Conservation (phyloP, 2,113 vertebrate genomes). For the Polypterus senegalus region DNA sequence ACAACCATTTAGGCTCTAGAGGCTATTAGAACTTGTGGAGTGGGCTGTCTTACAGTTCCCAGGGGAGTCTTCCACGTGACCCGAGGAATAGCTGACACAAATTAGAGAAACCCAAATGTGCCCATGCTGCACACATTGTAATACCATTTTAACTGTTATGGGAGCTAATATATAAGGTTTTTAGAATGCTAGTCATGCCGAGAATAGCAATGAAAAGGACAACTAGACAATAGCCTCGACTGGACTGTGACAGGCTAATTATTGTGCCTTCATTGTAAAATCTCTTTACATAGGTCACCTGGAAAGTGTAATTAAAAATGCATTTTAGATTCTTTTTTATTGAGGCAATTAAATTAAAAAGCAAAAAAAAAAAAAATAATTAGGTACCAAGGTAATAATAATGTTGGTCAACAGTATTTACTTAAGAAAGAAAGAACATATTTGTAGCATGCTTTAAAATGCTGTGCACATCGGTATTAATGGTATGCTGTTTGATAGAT, state of each 20-base stretch:
- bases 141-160: conserved; percentile 65
- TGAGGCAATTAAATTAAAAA: conserved; percentile 98
- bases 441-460: conserved; percentile 74
- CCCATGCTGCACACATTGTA: conserved; percentile 63
- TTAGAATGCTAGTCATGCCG: conserved; percentile 77
- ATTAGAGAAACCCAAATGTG: conserved; percentile 65
- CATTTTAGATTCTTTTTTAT: conserved; percentile 95
- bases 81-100: conserved; percentile 66
- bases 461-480: conserved; percentile 55
- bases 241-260: conserved; percentile 95
- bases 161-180: conserved; percentile 68
- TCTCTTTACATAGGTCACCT: conserved; percentile 91
- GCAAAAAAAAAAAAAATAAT: conserved; percentile 71
- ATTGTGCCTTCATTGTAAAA: conserved; percentile 90
- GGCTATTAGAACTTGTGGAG: conserved; percentile 64
- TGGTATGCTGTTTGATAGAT: conserved; percentile 74
- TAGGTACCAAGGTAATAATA: conserved; percentile 87
- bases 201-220: conserved; percentile 72
- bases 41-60: conserved; percentile 60
- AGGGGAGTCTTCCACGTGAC: conserved; percentile 66
- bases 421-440: conserved; percentile 66
- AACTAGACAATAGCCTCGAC: conserved; percentile 86
- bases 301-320: conserved; percentile 97
- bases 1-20: conserved; percentile 66
- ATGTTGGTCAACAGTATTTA: conserved; percentile 96